Base-by-base conservation (phyloP, 1,140 invertebrate genomes). In the Ctenoplectra terminalis region DNA sequence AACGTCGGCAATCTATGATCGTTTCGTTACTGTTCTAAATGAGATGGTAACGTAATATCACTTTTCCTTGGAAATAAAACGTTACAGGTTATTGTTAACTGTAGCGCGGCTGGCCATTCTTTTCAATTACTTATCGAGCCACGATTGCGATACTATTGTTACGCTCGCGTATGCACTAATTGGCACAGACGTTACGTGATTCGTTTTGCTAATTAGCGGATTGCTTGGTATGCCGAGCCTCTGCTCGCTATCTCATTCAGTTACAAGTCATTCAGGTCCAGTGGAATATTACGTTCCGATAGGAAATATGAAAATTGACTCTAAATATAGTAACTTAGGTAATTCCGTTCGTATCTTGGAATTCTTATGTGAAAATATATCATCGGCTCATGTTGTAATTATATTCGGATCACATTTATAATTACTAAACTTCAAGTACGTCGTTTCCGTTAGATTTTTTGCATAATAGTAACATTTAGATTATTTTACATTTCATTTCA, bases 141-240 rank as follows among this genome's bases (percentile, higher is more conserved):
- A 58, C 50, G 50, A 80, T 85, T 40, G 70, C 64, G 54, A 76
- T 63, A 48, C 82, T 60, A 81, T 86, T 86, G 77, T 86, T 81
- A 84, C 66, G 60, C 29, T 48, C 37, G 40, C 52, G 60, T 85
- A 66, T 81, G 61, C 66, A 54, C 70, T 81, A 84, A 86, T 86
- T 86, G 64, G 54, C 58, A 48, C 54, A 40, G 29, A 84, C 60
- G 71, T 85, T 84, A 85, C 82, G 66, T 52, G 52, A 70, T 84
- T 86, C 73, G 64, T 75, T 72, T 61, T 56, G 34, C 61, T 85
- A 86, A 86, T 85, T 78, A 82, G 60, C 52, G 1, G 34, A 31
- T 50, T 43, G 29, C 48, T 31, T 73, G 34, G 64, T 69, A 81
- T 60, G 23, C 58, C 56, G 26, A 54, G 61, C 48, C 31, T 58